These are phyloP conservation scores for Engystomops pustulosus DNA, from an alignment of 2,113 vertebrate genomes.

Conservation along the genomic window DNA sequence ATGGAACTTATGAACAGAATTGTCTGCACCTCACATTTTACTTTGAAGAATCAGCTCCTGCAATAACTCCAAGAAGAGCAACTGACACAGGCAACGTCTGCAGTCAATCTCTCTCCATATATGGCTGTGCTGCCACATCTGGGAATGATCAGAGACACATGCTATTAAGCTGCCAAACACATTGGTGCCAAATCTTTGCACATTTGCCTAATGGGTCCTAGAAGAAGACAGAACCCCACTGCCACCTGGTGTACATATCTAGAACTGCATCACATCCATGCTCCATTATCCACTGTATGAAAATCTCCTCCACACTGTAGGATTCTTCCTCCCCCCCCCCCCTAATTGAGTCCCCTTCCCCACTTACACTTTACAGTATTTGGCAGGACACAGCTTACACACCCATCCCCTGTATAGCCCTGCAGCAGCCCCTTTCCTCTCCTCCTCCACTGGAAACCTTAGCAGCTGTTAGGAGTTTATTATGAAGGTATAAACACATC, in stretches of 20 bases:
- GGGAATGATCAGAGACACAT: slow-evolving; percentile 60
- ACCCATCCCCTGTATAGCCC: slow-evolving; percentile 1
- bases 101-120: slow-evolving; percentile 58
- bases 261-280: slow-evolving; percentile 3
- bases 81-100: slow-evolving; percentile 54
- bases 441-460: background rate
- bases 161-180: slow-evolving; percentile 50
- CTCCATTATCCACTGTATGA: too few relatives aligned
- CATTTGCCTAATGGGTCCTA: background rate
- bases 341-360: background rate
- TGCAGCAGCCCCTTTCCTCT: background rate
- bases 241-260: slow-evolving; percentile 31
- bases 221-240: slow-evolving; percentile 25
- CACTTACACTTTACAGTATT: background rate
- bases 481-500: background rate
- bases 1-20: slow-evolving; percentile 45
- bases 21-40: slow-evolving; percentile 55
- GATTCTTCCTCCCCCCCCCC: slow-evolving; percentile 11
- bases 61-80: slow-evolving; percentile 56
- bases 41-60: slow-evolving; percentile 54
- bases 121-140: slow-evolving; percentile 62
- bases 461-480: background rate
- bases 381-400: background rate
- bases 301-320: background rate
- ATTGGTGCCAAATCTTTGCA: slow-evolving; percentile 58